Conservation (phyloP, 2,113 vertebrate genomes). For the Podocnemis expansa region DNA sequence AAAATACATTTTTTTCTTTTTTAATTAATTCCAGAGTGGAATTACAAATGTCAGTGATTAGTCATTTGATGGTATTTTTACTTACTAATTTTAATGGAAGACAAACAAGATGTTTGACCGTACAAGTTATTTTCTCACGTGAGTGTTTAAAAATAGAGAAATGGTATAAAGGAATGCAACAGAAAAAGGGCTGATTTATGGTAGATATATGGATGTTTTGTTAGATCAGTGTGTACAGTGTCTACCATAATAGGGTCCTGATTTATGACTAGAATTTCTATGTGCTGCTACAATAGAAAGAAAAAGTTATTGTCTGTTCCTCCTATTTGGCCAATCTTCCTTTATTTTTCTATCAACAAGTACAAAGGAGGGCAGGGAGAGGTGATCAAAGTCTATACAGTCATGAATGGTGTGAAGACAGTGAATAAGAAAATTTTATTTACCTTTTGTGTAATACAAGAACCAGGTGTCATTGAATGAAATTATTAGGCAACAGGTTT, state of each 20-base stretch:
- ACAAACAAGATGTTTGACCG: constrained; percentile 12
- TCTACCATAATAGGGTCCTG: not conserved
- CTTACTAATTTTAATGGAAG: not conserved
- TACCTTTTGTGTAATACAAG: too few relatives aligned
- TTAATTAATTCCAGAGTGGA: not conserved
- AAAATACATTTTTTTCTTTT: not conserved
- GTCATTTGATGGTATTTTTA: constrained; percentile 24
- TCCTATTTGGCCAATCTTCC: not conserved
- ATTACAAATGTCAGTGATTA: constrained; percentile 7
- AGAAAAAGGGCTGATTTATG: not conserved
- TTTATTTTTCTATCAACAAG: not conserved
- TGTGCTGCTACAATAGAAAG: not conserved
- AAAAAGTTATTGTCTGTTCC: not conserved
- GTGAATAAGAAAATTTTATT: too few relatives aligned
- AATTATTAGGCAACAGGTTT: too few relatives aligned
- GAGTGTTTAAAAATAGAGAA: not conserved
- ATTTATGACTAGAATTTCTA: not conserved
- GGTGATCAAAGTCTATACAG: too few relatives aligned
- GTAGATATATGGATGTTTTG: not conserved
- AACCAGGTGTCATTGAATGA: too few relatives aligned
- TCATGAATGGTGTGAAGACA: too few relatives aligned
- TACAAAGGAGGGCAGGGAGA: not conserved
- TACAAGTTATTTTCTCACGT: not conserved
- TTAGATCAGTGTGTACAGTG: not conserved
- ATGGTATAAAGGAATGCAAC: not conserved